Evolutionary conservation across 2,888 invertebrate genomes (phyloP), one percentile per base, ranked within the genome.

Genomic region (Eudemis profundana): DNA sequence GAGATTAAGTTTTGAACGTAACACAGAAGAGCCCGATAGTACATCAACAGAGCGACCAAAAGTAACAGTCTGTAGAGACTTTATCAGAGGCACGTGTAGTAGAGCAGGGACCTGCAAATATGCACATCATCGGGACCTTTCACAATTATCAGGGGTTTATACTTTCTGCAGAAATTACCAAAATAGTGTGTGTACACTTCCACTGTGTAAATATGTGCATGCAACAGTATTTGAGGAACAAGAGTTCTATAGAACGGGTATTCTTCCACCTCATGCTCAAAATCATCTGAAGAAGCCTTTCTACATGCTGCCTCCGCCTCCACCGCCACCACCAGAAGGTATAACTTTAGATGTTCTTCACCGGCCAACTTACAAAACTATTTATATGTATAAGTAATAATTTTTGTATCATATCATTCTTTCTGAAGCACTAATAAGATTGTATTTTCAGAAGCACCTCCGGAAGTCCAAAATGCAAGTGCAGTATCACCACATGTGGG

Each of bases 151-250:
- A 0, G 82, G 82, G 0, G 77, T 88, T 0, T 86, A 83, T 38
- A 86, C 82, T 3, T 90, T 90, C 62, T 90, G 90, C 54, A 78
- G 77, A 27, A 83, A 89, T 36, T 89, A 76, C 47, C 89, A 88
- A 56, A 89, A 89, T 38, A 63, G 73, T 0, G 72, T 73, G 0
- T 89, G 89, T 54, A 80, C 70, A 0, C 73, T 71, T 29, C 75
- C 81, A 0, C 76, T 78, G n/a, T 89, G 89, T 67, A 85, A 78
- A 68, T 89, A 82, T 68, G 86, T 86, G 0, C 89, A 88, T 67
- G 89, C 88, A 0, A 74, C 82, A 0, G 83, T 89, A 0, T 87
- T 86, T 69, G 87, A 89, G 61, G 86, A 88, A 38, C 84, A 85
- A 36, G 68, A 77, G 15, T 89, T 83, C 60, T 86, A 79, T 38